Evolutionary conservation across 1,140 invertebrate genomes (phyloP).

Genomic region (Globodera ellingtonae): DNA sequence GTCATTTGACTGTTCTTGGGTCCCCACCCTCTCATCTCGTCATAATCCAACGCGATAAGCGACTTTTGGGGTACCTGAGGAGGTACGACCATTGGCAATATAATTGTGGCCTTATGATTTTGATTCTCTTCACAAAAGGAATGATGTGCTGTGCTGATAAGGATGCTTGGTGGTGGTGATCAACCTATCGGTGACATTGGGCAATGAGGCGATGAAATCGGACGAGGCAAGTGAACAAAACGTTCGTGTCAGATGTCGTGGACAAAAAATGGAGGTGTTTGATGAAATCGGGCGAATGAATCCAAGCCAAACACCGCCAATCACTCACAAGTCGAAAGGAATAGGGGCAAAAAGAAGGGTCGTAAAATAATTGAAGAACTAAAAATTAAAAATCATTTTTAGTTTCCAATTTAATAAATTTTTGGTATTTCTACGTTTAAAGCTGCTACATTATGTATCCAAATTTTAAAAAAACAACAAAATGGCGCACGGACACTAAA

Average conservation of each 20-base stretch:
- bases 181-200: not conserved
- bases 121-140: not conserved
- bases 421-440: too few species aligned
- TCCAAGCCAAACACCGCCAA: not conserved
- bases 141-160: not conserved
- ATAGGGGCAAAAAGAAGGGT: too few species aligned
- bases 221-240: not conserved
- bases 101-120: not conserved
- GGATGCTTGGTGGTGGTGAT: not conserved
- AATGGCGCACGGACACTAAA: too few species aligned
- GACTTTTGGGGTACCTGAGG: not conserved
- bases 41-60: not conserved
- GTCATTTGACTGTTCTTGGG: slow-evolving; percentile 2
- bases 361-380: too few species aligned
- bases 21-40: too few species aligned
- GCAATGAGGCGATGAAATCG: not conserved
- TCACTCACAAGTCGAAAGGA: not conserved
- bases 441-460: too few species aligned
- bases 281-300: not conserved
- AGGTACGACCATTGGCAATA: not conserved
- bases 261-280: not conserved
- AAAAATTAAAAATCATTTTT: too few species aligned
- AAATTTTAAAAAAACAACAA: too few species aligned
- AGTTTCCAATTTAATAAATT: too few species aligned
- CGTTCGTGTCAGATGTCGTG: not conserved